phyloP scores from a whole-genome alignment of 2,797 vertebrate species.

The Melanitta fusca region DNA sequence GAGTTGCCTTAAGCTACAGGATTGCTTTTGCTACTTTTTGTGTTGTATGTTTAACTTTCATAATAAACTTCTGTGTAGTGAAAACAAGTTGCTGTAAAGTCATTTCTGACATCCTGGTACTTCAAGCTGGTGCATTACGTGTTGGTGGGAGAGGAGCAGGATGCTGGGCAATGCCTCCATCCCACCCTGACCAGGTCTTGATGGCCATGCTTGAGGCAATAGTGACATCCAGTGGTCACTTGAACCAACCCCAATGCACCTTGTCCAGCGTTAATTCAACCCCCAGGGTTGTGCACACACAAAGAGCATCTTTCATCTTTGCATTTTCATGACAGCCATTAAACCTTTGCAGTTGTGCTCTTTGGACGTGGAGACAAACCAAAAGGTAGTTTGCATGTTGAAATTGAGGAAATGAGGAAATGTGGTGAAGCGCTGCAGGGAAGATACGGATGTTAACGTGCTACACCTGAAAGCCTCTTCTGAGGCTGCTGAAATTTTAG shows the following conservation, averaged over 20 bases:
- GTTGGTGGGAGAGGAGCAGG: neutral
- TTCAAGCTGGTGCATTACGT: rapidly evolving
- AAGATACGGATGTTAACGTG: rapidly evolving
- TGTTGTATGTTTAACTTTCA: conserved; percentile 86
- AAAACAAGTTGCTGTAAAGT: conserved; percentile 58
- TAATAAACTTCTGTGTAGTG: conserved; percentile 91
- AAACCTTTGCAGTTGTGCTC: neutral
- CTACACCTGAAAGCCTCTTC: neutral
- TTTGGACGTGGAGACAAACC: rapidly evolving
- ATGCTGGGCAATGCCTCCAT: neutral
- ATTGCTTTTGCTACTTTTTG: conserved; percentile 84
- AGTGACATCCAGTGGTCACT: conserved; percentile 73
- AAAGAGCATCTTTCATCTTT: no score
- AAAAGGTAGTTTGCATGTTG: neutral
- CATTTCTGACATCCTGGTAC: conserved; percentile 2
- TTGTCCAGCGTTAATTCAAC: no score
- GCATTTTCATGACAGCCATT: neutral
- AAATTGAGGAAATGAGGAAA: neutral
- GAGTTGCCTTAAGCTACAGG: conserved; percentile 85
- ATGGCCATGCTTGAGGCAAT: neutral
- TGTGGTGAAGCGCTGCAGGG: neutral
- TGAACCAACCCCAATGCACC: neutral
- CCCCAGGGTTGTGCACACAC: rapidly evolving
- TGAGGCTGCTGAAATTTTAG: neutral
- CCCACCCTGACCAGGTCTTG: rapidly evolving